Base-by-base conservation (phyloP, 2,113 vertebrate genomes). In the Mustela lutreola region DNA sequence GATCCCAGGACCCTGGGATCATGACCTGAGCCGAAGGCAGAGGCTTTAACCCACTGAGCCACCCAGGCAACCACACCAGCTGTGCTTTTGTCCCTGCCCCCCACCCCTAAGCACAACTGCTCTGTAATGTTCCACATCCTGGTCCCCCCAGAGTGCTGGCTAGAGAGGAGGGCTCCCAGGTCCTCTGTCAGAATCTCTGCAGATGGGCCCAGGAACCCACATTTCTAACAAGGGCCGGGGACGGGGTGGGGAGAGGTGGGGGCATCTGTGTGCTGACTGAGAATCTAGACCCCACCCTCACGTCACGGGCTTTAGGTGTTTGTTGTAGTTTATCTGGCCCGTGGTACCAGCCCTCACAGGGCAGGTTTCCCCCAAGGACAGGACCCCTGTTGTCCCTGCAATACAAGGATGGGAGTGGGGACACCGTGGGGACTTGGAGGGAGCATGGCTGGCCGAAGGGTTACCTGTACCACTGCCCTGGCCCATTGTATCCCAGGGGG, bases 391-490 rank as follows among this genome's bases (percentile, higher is more conserved):
- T 73, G 24, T 70, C 33, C 73, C 42, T 48, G 53, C 42, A 48
- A 62, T 42, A 71, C 9, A 21, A 65, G 58, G n/a, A 14, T n/a
- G 28, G 28, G 18, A 7, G 4, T 60, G 26, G 31, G 76, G 26
- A 14, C n/a, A 39, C 11, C 0, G 0, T 26, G 60, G 31, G 11
- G 28, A 42, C 50, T 48, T 36, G 60, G 26, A 70, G 22, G n/a
- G 50, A 53, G 8, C 48, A 28, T 5, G 28, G 14, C 22, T 10
- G 53, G 36, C 88, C 36, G 3, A 0, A 3, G 39, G 33, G 26
- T 28, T 45, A 31, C 67, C 31, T 19, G 22, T 3, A 73, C 1
- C 1, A 0, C 56, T 63, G 56, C 33, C 15, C 11, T n/a, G 56
- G 19, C 19, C 67, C 67, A 5, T 1, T 33, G 31, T 31, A 4